Evolutionary conservation across 64 coral and sea anemone species (phyloP).

Genomic region (Actinia equina): DNA sequence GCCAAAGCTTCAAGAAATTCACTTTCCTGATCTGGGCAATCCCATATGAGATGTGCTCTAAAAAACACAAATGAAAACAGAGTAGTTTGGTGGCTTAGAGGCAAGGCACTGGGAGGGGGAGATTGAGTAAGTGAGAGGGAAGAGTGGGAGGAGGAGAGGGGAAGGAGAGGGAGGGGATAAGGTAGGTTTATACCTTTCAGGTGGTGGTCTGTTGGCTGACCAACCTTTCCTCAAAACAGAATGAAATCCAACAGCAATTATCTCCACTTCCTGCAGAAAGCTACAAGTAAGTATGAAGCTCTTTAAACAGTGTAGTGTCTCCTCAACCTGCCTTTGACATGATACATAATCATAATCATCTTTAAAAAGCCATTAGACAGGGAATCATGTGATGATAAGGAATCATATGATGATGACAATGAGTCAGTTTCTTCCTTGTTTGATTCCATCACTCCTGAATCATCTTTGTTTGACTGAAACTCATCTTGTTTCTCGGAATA

Average conservation of each 20-base stretch:
- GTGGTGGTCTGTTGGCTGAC: conserved; percentile 1
- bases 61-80: not conserved
- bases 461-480: not conserved
- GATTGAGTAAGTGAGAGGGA: too few species aligned
- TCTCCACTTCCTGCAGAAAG: conserved; percentile 17
- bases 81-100: too few species aligned
- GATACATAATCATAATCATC: not conserved
- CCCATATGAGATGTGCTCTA: conserved; percentile 22
- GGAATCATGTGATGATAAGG: not conserved
- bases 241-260: conserved; percentile 22
- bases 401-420: not conserved
- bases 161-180: too few species aligned
- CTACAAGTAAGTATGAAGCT: not conserved
- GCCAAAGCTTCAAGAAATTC: conserved; percentile 12
- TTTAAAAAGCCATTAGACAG: not conserved
- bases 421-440: not conserved
- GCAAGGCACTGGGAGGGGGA: too few species aligned
- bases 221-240: conserved; percentile 24
- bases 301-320: not conserved
- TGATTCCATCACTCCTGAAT: not conserved
- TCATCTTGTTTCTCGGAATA: not conserved
- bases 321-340: not conserved
- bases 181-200: not conserved
- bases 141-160: too few species aligned
- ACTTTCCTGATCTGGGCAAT: conserved; percentile 25